phyloP scores from a whole-genome alignment of 2,797 vertebrate species.

The Crotalus adamanteus region DNA sequence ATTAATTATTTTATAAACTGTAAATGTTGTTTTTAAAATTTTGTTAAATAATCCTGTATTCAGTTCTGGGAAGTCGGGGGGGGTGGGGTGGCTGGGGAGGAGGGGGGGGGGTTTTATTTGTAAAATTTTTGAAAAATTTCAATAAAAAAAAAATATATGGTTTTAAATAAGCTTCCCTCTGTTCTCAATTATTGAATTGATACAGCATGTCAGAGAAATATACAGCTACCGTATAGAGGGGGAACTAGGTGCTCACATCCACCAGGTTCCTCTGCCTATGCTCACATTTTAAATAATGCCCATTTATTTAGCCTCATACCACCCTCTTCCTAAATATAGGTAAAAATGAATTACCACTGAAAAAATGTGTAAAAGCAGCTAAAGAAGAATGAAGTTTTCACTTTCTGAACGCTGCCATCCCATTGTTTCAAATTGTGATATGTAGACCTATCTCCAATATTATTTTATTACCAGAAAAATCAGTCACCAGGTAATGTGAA shows the following conservation, averaged over 20 bases:
- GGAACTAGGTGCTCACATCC: neutral
- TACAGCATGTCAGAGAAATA: neutral
- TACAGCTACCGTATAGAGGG: neutral
- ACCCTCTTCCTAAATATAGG: neutral
- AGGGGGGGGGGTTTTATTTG: too few relatives aligned
- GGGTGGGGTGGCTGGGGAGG: too few relatives aligned
- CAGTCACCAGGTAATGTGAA: too few relatives aligned
- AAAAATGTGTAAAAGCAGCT: neutral
- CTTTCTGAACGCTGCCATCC: neutral
- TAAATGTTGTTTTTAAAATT: too few relatives aligned
- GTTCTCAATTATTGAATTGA: neutral
- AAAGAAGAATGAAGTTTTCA: neutral
- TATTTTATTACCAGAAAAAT: neutral
- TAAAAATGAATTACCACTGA: neutral
- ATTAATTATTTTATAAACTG: too few relatives aligned
- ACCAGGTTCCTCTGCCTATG: neutral
- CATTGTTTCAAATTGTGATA: neutral
- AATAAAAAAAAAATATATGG: too few relatives aligned
- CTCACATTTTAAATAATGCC: neutral
- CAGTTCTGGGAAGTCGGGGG: too few relatives aligned
- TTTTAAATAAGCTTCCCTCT: neutral
- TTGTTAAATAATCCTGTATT: too few relatives aligned
- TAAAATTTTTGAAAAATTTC: too few relatives aligned
- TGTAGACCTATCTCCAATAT: neutral
- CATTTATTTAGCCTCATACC: neutral